These are phyloP conservation scores for Anthoscopus minutus DNA, from an alignment of 2,113 vertebrate species.

Conservation along the genomic window DNA sequence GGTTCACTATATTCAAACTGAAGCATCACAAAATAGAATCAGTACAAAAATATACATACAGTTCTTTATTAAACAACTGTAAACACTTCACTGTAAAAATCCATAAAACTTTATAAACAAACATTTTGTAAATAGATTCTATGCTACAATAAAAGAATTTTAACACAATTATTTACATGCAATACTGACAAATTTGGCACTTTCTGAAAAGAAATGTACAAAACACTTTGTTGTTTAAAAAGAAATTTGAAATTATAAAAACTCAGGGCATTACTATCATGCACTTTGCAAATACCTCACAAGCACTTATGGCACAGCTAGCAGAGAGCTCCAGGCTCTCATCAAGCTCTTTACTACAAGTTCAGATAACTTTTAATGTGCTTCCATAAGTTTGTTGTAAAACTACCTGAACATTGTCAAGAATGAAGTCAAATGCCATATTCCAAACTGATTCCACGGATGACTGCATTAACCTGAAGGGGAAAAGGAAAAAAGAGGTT, in stretches of 20 bases:
- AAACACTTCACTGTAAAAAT: constrained; percentile 97
- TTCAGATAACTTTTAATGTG: constrained; percentile 90
- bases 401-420: constrained; percentile 98
- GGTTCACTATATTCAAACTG: neutral
- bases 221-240: constrained; percentile 79
- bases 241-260: constrained; percentile 80
- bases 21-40: constrained; percentile 73
- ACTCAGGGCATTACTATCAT: constrained; percentile 79
- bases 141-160: constrained; percentile 84
- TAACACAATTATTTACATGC: constrained; percentile 94
- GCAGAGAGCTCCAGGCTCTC: constrained; percentile 69
- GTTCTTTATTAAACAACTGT: constrained; percentile 91
- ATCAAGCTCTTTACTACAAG: constrained; percentile 43
- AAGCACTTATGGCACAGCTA: constrained; percentile 81
- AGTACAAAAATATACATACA: constrained; percentile 85
- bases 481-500: neutral
- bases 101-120: constrained; percentile 88
- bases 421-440: constrained; percentile 99
- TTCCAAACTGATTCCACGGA: constrained; percentile 97
- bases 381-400: constrained; percentile 95
- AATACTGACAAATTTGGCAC: constrained; percentile 96
- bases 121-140: constrained; percentile 87
- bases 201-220: constrained; percentile 85
- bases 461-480: constrained; percentile 90
- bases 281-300: constrained; percentile 83